phyloP scores from a whole-genome alignment of 1,140 invertebrate genomes.

The Camponotus vicinus region DNA sequence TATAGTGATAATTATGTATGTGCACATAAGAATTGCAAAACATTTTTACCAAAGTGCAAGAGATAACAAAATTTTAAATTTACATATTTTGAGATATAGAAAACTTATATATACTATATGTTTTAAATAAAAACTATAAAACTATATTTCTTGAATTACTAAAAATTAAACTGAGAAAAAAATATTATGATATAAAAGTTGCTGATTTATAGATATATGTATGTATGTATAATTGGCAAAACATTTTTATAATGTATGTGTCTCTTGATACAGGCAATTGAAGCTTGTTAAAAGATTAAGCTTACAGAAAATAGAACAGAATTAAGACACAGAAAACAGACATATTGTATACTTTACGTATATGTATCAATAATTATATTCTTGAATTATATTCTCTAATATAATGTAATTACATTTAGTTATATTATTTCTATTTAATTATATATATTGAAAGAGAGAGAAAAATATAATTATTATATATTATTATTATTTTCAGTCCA shows the following conservation, averaged over 20 bases:
- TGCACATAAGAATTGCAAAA: neutral
- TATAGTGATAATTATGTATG: conserved; percentile 11
- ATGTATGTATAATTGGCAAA: neutral
- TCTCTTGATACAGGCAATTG: neutral
- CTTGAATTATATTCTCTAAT: neutral
- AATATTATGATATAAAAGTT: neutral
- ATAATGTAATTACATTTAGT: neutral
- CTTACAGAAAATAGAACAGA: neutral
- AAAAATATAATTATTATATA: neutral
- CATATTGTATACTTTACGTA: no score
- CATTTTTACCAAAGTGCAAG: neutral
- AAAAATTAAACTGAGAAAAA: neutral
- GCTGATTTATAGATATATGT: no score
- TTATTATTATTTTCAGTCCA: neutral
- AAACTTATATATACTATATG: neutral
- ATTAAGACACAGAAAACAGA: neutral
- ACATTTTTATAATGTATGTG: neutral
- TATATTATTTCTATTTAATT: no score
- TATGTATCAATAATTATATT: neutral
- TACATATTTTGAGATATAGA: neutral
- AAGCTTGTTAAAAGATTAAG: neutral
- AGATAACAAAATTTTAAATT: neutral
- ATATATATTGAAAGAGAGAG: no score
- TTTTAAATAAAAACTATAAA: neutral
- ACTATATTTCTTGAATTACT: neutral